These are phyloP conservation scores for Drosophila pseudotalamancana DNA, from an alignment of 2,888 invertebrate species.

Conservation along the genomic window DNA sequence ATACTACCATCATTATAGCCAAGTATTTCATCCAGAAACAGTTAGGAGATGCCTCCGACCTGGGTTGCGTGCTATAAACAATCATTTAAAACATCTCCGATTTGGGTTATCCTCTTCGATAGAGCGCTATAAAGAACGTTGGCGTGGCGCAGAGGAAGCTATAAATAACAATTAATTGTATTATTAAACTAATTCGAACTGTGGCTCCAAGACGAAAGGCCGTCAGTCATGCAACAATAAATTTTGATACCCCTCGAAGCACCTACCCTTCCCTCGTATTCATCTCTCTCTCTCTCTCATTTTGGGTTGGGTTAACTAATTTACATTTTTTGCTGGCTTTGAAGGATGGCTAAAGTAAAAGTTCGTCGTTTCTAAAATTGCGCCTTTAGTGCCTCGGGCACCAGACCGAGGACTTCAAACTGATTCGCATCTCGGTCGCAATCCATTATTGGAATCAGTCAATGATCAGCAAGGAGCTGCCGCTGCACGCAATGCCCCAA, in stretches of 20 bases:
- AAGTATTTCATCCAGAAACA: constrained; percentile 20
- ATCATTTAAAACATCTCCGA: constrained; percentile 48
- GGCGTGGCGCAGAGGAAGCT: constrained; percentile 64
- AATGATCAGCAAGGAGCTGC: constrained; percentile 68
- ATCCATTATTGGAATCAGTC: constrained; percentile 77
- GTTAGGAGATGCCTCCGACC: constrained; percentile 38
- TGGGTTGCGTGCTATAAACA: constrained; percentile 67
- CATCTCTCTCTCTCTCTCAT: constrained; percentile 1
- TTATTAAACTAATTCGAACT: constrained; percentile 78
- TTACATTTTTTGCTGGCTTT: constrained; percentile 64
- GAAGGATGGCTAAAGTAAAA: constrained; percentile 62
- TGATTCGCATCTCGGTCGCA: constrained; percentile 26
- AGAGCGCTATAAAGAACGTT: constrained; percentile 23
- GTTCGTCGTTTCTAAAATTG: constrained; percentile 66
- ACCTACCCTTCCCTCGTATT: not conserved
- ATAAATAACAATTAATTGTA: constrained; percentile 80
- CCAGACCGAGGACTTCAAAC: constrained; percentile 10
- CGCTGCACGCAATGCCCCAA: constrained; percentile 40
- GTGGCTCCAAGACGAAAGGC: constrained; percentile 62
- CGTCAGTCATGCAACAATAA: constrained; percentile 77
- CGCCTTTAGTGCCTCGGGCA: constrained; percentile 42
- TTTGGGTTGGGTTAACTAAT: constrained; percentile 54
- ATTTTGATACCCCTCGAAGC: constrained; percentile 33
- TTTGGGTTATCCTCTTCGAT: constrained; percentile 17
- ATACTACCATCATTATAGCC: not conserved